These are phyloP conservation scores for Hydropsyche betteni DNA, from an alignment of 2,888 invertebrate genomes.

Conservation along the genomic window DNA sequence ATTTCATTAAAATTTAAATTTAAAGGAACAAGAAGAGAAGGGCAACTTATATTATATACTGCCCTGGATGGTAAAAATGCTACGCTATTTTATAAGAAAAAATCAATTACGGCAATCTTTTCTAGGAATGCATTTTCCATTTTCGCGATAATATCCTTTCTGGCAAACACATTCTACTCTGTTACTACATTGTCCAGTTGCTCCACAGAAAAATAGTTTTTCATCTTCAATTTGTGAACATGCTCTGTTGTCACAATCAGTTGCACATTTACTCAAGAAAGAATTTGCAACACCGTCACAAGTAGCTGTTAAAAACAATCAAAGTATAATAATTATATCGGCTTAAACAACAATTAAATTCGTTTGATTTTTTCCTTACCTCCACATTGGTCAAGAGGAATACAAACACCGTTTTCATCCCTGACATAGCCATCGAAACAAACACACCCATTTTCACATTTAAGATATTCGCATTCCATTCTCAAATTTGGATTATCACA, in stretches of 20 bases:
- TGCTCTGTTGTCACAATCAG: background rate
- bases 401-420: slow-evolving; percentile 12
- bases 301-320: background rate
- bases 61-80: too few species aligned
- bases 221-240: background rate
- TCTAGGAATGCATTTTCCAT: slow-evolving; percentile 10
- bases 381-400: background rate
- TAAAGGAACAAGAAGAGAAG: too few species aligned
- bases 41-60: too few species aligned
- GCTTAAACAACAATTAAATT: too few species aligned
- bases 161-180: background rate
- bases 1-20: too few species aligned
- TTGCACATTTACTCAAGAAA: background rate
- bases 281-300: background rate
- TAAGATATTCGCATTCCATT: background rate
- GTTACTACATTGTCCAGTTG: background rate
- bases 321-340: too few species aligned
- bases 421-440: background rate
- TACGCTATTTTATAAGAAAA: too few species aligned
- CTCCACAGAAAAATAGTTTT: background rate
- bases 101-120: slow-evolving; percentile 7
- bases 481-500: background rate
- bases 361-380: background rate
- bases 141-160: background rate
- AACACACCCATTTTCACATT: slow-evolving; percentile 7